Conservation (phyloP, 2,797 vertebrate genomes). For the Cossypha heuglini region DNA sequence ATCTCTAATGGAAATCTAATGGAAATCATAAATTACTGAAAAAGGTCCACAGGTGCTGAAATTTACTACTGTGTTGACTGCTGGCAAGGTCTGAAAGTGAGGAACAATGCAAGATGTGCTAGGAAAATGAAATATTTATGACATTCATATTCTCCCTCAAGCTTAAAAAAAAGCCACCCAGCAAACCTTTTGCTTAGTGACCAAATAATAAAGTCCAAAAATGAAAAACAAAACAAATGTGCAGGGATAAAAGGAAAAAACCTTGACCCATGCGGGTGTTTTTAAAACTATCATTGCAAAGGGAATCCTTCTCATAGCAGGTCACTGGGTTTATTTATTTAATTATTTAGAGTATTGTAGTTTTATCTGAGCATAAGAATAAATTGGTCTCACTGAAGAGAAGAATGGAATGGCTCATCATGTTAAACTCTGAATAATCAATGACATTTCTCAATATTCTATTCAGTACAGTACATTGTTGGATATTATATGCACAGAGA, state of each 20-base stretch:
- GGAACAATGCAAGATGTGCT: conserved; percentile 70
- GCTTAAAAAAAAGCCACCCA: conserved; percentile 22
- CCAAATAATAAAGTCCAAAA: conserved; percentile 66
- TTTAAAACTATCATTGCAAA: conserved; percentile 57
- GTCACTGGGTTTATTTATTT: background rate
- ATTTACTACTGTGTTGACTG: conserved; percentile 77
- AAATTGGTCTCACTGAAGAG: conserved; percentile 46
- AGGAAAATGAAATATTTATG: conserved; percentile 78
- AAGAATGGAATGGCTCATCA: conserved; percentile 1
- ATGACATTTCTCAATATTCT: conserved; percentile 32
- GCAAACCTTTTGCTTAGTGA: conserved; percentile 59
- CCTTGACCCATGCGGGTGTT: background rate
- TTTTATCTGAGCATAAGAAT: conserved; percentile 48
- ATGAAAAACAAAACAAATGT: conserved; percentile 16
- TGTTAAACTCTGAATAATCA: conserved; percentile 45
- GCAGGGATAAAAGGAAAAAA: background rate
- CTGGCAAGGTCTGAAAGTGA: conserved; percentile 69
- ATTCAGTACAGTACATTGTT: background rate
- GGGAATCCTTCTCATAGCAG: conserved; percentile 30
- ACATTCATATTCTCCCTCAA: conserved; percentile 73
- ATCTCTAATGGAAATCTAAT: conserved; percentile 80
- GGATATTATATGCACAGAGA: conserved; percentile 9
- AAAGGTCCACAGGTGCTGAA: conserved; percentile 77
- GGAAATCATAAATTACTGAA: conserved; percentile 79
- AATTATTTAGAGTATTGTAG: conserved; percentile 7